phyloP scores from a whole-genome alignment of 2,888 invertebrate genomes.

The Eumerus sabulonum region DNA sequence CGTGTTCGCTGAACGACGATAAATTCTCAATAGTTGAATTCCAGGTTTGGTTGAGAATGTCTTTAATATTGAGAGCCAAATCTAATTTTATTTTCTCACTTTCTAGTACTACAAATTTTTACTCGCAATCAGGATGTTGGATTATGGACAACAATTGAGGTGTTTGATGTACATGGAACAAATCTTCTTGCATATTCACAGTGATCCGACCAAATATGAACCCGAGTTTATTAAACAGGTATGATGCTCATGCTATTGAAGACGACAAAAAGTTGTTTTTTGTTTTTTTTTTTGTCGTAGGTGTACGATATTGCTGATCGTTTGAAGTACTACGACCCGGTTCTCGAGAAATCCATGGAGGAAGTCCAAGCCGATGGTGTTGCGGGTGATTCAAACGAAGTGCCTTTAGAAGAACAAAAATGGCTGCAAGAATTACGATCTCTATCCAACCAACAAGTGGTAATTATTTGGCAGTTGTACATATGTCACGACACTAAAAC shows the following conservation, averaged over 20 bases:
- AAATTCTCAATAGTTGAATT: conserved; percentile 86
- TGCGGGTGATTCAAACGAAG: conserved; percentile 72
- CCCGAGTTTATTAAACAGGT: conserved; percentile 81
- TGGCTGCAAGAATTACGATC: conserved; percentile 77
- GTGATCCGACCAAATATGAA: conserved; percentile 81
- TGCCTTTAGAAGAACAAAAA: conserved; percentile 74
- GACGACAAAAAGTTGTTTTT: not conserved
- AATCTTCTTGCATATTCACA: conserved; percentile 84
- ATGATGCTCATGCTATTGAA: not conserved
- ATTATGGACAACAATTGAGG: conserved; percentile 88
- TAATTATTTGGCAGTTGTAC: conserved; percentile 27
- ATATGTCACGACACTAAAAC: no score
- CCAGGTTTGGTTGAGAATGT: conserved; percentile 80
- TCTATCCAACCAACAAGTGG: conserved; percentile 71
- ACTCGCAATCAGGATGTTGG: conserved; percentile 87
- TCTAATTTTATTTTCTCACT: conserved; percentile 3
- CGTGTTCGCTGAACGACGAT: conserved; percentile 88
- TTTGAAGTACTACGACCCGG: conserved; percentile 86
- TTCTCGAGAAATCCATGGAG: conserved; percentile 75
- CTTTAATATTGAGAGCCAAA: conserved; percentile 1
- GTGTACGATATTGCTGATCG: conserved; percentile 81
- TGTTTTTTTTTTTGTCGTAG: conserved; percentile 65
- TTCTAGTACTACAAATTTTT: conserved; percentile 90
- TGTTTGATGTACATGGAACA: conserved; percentile 92
- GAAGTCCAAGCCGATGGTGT: conserved; percentile 75